Evolutionary conservation across 37 sponge, comb jelly and placozoan species (phyloP).

Genomic region (Crambe crambe): DNA sequence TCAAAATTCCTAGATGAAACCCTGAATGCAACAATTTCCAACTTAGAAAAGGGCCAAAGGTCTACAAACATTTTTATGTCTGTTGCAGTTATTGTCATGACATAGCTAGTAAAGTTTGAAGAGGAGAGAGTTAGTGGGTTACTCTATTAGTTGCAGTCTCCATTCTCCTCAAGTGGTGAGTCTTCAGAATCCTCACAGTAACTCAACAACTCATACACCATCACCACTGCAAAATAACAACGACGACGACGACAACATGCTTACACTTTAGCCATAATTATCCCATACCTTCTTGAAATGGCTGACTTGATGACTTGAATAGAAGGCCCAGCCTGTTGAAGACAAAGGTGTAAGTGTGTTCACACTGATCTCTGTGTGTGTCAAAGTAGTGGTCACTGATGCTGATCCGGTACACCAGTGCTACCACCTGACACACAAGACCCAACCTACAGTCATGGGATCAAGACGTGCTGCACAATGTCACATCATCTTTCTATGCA

Average conservation of each 20-base stretch:
- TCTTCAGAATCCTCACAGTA: conserved; percentile 46
- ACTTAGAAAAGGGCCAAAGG: too few relatives aligned
- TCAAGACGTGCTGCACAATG: neutral
- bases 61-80: too few relatives aligned
- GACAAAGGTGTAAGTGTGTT: conserved; percentile 22
- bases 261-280: neutral
- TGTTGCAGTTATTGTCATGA: too few relatives aligned
- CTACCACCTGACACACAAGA: conserved; percentile 19
- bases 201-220: conserved; percentile 46
- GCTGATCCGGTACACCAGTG: conserved; percentile 29
- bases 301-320: conserved; percentile 1
- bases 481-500: neutral
- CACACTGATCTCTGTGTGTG: conserved; percentile 40
- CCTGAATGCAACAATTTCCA: too few relatives aligned
- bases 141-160: neutral
- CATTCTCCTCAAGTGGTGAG: neutral
- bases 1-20: too few relatives aligned
- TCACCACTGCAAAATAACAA: conserved; percentile 12
- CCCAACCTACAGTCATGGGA: neutral
- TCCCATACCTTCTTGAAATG: neutral
- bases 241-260: too few relatives aligned
- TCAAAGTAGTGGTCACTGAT: conserved; percentile 50
- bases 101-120: too few relatives aligned
- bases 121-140: too few relatives aligned
- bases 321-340: conserved; percentile 15